Conservation (phyloP, 2,888 invertebrate species). For the Agrypnus murinus region DNA sequence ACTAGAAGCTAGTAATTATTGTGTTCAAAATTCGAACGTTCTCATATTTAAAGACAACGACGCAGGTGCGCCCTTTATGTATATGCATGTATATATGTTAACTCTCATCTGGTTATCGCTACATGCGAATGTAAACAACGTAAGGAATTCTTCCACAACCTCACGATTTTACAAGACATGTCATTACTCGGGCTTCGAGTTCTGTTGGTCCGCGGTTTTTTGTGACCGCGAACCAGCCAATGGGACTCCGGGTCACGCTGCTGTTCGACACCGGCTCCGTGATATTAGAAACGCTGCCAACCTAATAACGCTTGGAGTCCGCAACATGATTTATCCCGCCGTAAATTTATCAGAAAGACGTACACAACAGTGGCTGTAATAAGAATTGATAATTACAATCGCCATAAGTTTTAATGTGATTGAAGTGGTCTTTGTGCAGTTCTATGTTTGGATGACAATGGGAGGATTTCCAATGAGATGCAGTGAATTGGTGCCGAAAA, state of each 20-base stretch:
- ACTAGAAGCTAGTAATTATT: neutral
- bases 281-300: constrained; percentile 58
- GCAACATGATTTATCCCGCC: constrained; percentile 76
- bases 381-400: constrained; percentile 19
- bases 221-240: constrained; percentile 72
- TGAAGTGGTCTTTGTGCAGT: too few species aligned
- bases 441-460: too few species aligned
- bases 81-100: too few species aligned
- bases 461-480: too few species aligned
- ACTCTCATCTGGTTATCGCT: neutral
- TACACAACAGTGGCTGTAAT: constrained; percentile 14
- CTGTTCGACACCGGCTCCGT: constrained; percentile 53
- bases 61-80: constrained; percentile 16
- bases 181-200: constrained; percentile 71
- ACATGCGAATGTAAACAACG: constrained; percentile 18
- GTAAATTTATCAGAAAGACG: constrained; percentile 71
- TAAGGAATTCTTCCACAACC: constrained; percentile 56
- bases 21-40: neutral
- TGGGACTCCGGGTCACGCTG: constrained; percentile 67
- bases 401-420: neutral
- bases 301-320: constrained; percentile 66
- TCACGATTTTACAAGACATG: constrained; percentile 75
- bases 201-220: constrained; percentile 66
- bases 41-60: neutral
- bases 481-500: constrained; percentile 4